Evolutionary conservation across 2,888 invertebrate species (phyloP).

Genomic region (Pristionchus exspectatus): DNA sequence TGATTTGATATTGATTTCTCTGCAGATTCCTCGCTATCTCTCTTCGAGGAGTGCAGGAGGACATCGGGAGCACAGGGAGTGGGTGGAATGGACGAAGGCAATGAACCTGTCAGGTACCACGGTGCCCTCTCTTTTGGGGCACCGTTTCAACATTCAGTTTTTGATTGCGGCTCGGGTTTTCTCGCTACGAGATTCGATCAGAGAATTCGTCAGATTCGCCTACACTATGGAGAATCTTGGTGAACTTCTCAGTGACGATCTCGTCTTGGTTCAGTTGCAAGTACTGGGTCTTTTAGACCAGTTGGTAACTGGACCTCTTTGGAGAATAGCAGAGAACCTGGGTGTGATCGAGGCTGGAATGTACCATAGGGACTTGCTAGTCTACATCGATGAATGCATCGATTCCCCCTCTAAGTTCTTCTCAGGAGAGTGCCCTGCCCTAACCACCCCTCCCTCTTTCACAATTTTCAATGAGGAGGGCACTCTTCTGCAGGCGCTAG

Average conservation of each 20-base stretch:
- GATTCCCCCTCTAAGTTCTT: background rate
- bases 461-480: background rate
- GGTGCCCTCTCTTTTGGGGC: background rate
- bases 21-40: background rate
- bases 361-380: background rate
- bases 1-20: too few relatives aligned
- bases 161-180: constrained; percentile 10
- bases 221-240: background rate
- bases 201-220: background rate
- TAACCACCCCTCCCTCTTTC: background rate
- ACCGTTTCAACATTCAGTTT: constrained; percentile 5
- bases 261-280: background rate
- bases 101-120: background rate
- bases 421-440: background rate
- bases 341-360: background rate
- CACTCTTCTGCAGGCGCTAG: background rate
- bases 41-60: background rate
- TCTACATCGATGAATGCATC: background rate
- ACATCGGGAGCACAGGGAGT: background rate
- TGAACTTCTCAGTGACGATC: background rate
- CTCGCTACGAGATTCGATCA: background rate
- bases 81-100: background rate
- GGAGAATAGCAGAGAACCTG: constrained; percentile 24
- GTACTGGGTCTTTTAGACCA: constrained; percentile 9
- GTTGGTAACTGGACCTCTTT: background rate